Base-by-base conservation (phyloP, 1,140 invertebrate genomes). In the Drosophila pseudoobscura region DNA sequence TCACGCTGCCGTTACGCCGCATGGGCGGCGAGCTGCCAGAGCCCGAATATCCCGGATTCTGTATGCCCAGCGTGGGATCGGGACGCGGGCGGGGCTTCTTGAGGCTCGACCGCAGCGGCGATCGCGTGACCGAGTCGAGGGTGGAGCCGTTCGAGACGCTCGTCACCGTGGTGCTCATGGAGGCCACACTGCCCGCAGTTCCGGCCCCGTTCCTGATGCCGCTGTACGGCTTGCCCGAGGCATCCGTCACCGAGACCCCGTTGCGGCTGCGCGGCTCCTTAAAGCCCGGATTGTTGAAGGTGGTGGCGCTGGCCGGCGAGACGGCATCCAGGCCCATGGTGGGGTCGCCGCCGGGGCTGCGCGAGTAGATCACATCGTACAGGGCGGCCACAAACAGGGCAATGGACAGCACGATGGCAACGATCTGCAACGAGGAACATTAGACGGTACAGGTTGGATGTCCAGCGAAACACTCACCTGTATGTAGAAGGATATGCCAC, bases 401-500 rank as follows among this genome's bases (percentile, higher is more conserved):
- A 56, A 95, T 94, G 79, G 96, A 95, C 78, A 96, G 91, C 2
- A 94, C 93, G 79, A 97, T 96, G 22, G 95, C 94, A 58, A 95
- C 93, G 82, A 97, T 94, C 96, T 97, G 93, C 53, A 45, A 3
- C 5, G 5, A 6, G 22, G 46, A 7, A 6, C 0, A n/a, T 50
- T 59, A 17, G 44, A 17, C 17, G 59, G 15, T 39, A 51, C 0
- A 20, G 20, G 20, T 13, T 1, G 1, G 5, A 26, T 20, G 17
- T 45, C 11, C 11, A 13, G 35, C 11, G 2, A 35, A 9, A 9
- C 4, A 66, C 51, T 93, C 93, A 97, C 96, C 94, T 97, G 96
- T 91, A 97, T 94, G 90, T 97, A 97, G 92, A 97, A 97, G 61
- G 95, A 96, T 89, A 96, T 95, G 76, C 95, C 95, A 87, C 96